These are phyloP conservation scores for Atlantisia rogersi DNA, from an alignment of 2,113 vertebrate species.

Conservation along the genomic window DNA sequence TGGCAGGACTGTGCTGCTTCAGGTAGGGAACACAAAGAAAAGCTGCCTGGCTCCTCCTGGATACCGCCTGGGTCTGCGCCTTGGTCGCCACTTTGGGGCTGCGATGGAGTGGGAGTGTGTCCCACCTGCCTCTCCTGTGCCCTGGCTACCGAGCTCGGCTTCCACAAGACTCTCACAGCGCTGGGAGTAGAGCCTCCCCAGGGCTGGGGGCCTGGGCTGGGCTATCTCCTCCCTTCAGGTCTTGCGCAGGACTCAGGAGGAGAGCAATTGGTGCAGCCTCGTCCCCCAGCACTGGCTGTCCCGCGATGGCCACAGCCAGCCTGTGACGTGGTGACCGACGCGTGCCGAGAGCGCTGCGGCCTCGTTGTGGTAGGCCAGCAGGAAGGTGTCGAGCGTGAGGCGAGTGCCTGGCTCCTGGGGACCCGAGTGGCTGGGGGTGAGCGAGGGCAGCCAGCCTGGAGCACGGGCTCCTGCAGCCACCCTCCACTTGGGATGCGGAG, in stretches of 20 bases:
- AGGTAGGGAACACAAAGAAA: neutral
- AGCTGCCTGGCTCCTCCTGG: neutral
- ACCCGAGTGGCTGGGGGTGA: accelerated
- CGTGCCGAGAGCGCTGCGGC: accelerated
- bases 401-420: neutral
- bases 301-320: accelerated
- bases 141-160: neutral
- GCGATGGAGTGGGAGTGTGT: accelerated
- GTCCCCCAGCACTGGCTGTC: accelerated
- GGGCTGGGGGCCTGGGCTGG: too few relatives aligned
- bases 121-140: neutral
- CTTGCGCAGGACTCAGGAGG: neutral
- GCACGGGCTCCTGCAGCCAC: neutral
- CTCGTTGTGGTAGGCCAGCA: neutral
- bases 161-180: accelerated
- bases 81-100: accelerated
- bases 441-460: accelerated
- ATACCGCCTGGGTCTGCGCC: neutral
- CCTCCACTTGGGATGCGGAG: accelerated
- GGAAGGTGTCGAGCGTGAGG: accelerated
- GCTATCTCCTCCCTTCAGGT: accelerated
- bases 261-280: accelerated
- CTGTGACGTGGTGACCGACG: accelerated
- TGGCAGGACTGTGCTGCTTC: accelerated
- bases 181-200: neutral